Conservation (phyloP, 1,140 invertebrate species). For the Lineus longissimus region DNA sequence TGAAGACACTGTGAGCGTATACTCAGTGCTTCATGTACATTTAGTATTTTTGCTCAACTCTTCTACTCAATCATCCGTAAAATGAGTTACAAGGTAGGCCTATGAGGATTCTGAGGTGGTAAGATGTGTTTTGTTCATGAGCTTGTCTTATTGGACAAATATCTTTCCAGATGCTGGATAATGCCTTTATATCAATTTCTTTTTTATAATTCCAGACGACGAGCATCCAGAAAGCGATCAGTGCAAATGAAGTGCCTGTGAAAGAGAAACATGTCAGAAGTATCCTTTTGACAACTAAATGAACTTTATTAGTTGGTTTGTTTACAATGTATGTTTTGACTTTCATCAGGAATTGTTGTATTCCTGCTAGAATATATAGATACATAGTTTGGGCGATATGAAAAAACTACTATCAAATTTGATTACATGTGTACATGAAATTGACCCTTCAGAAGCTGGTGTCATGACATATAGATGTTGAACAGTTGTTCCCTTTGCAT, state of each 20-base stretch:
- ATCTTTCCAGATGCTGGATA: no score
- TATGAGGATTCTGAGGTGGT: background rate
- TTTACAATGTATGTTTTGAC: background rate
- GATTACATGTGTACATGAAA: background rate
- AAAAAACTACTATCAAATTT: no score
- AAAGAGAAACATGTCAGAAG: conserved; percentile 96
- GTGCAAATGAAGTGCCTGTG: conserved; percentile 79
- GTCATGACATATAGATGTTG: background rate
- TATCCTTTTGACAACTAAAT: conserved; percentile 60
- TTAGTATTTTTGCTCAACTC: background rate
- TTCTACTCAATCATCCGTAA: background rate
- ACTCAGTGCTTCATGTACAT: background rate
- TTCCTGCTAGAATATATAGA: no score
- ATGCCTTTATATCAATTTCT: background rate
- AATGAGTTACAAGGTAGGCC: background rate
- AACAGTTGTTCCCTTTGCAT: background rate
- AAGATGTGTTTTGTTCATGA: background rate
- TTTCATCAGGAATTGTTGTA: background rate
- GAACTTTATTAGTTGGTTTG: background rate
- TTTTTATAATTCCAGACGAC: conserved; percentile 60
- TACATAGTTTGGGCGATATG: no score
- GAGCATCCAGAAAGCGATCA: conserved; percentile 87
- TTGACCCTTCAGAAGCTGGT: no score
- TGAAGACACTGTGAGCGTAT: no score
- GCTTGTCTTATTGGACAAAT: no score